A percentile compares a stretch with the other conserved stretches of the same genome.
phyloP scores from a whole-genome alignment of 1,140 invertebrate genomes.

The Ectropis grisescens region DNA sequence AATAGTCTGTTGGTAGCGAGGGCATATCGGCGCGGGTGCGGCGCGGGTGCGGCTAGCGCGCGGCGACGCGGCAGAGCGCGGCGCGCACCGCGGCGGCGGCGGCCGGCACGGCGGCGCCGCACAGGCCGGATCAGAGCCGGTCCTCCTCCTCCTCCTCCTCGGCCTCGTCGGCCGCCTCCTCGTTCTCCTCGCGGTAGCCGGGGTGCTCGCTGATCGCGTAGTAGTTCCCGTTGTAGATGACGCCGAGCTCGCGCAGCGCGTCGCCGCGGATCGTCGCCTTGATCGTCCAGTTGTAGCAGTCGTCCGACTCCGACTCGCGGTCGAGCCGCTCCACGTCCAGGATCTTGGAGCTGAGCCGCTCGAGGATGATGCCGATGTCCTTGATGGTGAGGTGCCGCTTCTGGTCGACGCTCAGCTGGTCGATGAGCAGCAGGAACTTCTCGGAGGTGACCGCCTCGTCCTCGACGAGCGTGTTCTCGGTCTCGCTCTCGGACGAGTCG shows the following conservation, averaged over 20 bases:
- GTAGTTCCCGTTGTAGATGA: constrained; percentile 96
- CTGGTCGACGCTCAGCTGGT: constrained; percentile 92
- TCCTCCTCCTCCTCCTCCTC: constrained; percentile 85
- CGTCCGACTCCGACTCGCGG: constrained; percentile 89
- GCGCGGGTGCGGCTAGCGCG: constrained; percentile 30
- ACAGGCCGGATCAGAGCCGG: constrained; percentile 78
- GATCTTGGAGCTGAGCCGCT: constrained; percentile 92
- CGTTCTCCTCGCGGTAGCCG: constrained; percentile 89
- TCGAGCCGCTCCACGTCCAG: constrained; percentile 92
- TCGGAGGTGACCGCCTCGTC: constrained; percentile 90
- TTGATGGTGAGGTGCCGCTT: constrained; percentile 93
- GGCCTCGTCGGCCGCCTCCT: constrained; percentile 84
- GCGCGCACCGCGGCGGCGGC: constrained; percentile 57
- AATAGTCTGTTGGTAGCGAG: too few species aligned
- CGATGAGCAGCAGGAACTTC: constrained; percentile 92
- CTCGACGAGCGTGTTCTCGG: constrained; percentile 91
- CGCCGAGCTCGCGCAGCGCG: constrained; percentile 88
- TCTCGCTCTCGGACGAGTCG: constrained; percentile 92
- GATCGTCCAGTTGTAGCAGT: constrained; percentile 95
- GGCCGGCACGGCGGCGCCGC: constrained; percentile 59
- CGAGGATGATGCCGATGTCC: constrained; percentile 94
- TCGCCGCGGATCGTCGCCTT: constrained; percentile 93
- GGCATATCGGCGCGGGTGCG: constrained; percentile 1
- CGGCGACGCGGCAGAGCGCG: constrained; percentile 54
- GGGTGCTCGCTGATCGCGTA: constrained; percentile 95